phyloP scores from a whole-genome alignment of 2,113 vertebrate genomes.

The Campylomormyrus tamandua region DNA sequence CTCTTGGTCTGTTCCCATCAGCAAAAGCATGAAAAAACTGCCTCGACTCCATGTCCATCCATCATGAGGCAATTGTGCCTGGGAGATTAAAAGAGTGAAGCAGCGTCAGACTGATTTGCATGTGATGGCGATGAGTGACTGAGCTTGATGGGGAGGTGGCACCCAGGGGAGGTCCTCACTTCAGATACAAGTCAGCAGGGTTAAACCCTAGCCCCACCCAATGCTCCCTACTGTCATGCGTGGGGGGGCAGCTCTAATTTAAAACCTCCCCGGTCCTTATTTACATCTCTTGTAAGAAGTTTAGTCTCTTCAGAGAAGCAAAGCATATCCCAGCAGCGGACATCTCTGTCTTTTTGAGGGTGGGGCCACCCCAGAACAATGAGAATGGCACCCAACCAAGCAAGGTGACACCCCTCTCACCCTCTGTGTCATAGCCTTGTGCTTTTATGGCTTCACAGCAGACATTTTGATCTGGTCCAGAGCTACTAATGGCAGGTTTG shows the following conservation, averaged over 20 bases:
- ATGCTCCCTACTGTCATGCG: not conserved
- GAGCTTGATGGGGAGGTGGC: not conserved
- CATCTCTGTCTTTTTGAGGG: not conserved
- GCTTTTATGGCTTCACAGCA: not conserved
- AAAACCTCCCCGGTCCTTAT: not conserved
- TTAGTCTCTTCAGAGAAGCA: not conserved
- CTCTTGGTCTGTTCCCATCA: not conserved
- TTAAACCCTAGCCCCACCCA: not conserved
- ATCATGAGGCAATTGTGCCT: not conserved
- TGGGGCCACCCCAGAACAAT: not conserved
- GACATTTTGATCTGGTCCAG: not conserved
- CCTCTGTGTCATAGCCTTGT: not conserved
- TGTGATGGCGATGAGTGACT: not conserved
- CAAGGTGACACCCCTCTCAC: not conserved
- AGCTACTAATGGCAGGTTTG: not conserved
- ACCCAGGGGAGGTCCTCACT: not conserved
- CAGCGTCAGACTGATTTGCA: conserved; percentile 11
- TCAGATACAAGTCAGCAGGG: not conserved
- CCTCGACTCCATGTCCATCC: not conserved
- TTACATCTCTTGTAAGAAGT: not conserved
- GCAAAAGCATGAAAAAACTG: not conserved
- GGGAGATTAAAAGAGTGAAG: not conserved
- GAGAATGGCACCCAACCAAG: not conserved
- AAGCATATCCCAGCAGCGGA: not conserved
- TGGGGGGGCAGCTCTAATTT: not conserved